phyloP scores from a whole-genome alignment of 2,888 invertebrate species.

The Hirudinaria manillensis region DNA sequence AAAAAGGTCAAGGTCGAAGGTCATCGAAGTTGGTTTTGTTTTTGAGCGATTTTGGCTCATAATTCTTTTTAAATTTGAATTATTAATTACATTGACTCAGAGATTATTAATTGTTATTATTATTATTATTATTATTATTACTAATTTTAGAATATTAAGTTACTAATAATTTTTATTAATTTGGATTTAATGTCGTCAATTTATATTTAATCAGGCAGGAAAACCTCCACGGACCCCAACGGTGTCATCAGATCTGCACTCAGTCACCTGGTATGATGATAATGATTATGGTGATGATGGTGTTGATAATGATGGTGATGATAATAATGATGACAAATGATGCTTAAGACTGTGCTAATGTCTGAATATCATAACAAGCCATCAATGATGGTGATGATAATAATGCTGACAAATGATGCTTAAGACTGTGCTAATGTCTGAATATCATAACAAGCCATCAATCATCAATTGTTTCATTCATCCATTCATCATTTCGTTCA shows the following conservation, averaged over 20 bases:
- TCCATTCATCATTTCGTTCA: too few relatives aligned
- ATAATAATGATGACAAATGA: slow-evolving; percentile 10
- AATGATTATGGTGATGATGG: neutral
- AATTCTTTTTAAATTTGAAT: too few relatives aligned
- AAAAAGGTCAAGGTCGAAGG: neutral
- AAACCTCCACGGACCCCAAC: neutral
- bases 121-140: neutral
- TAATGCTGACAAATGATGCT: neutral
- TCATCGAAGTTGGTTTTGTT: neutral
- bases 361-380: too few relatives aligned
- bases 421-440: neutral
- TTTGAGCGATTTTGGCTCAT: too few relatives aligned
- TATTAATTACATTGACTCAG: too few relatives aligned
- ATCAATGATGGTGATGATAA: too few relatives aligned
- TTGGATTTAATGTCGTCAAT: too few relatives aligned
- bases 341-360: neutral
- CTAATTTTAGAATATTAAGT: neutral
- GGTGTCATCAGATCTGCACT: neutral
- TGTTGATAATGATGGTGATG: slow-evolving; percentile 1
- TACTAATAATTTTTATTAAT: too few relatives aligned
- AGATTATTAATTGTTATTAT: too few relatives aligned
- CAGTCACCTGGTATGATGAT: neutral
- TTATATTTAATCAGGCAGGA: too few relatives aligned
- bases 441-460: neutral
- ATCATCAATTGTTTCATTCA: too few relatives aligned